phyloP scores from a whole-genome alignment of 2,797 vertebrate species.

The Gymnoscopelus microlampas region DNA sequence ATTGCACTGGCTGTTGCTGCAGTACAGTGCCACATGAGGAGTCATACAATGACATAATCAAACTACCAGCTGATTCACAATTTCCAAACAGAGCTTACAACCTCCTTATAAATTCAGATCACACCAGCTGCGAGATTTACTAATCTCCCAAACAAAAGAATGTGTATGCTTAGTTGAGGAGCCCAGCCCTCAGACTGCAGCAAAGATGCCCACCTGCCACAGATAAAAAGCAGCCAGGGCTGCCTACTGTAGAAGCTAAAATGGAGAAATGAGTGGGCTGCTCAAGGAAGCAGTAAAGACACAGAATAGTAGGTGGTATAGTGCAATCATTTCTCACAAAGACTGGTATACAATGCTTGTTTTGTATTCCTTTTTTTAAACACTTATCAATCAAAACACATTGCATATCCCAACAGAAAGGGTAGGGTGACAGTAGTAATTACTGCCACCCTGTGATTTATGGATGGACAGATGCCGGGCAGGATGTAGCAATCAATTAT shows the following conservation, averaged over 20 bases:
- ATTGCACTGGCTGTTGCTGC: slow-evolving; percentile 63
- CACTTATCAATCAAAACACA: not conserved
- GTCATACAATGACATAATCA: slow-evolving; percentile 43
- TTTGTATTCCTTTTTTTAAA: not conserved
- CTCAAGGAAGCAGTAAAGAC: slow-evolving; percentile 57
- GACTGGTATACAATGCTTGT: slow-evolving; percentile 7
- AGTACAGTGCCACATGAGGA: slow-evolving; percentile 57
- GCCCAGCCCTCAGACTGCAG: slow-evolving; percentile 75
- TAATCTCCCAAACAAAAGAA: slow-evolving; percentile 73
- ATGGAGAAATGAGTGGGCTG: slow-evolving; percentile 75
- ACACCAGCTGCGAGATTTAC: slow-evolving; percentile 38
- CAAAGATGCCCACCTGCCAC: slow-evolving; percentile 77
- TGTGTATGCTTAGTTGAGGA: slow-evolving; percentile 49
- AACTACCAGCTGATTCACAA: slow-evolving; percentile 59
- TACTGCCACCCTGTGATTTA: slow-evolving; percentile 34
- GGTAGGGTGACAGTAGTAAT: slow-evolving; percentile 1
- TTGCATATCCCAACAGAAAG: not conserved
- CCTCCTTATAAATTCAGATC: slow-evolving; percentile 47
- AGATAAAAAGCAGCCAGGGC: slow-evolving; percentile 50
- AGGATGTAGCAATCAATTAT: slow-evolving; percentile 67
- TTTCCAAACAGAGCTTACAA: slow-evolving; percentile 37
- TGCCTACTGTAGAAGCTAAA: slow-evolving; percentile 54
- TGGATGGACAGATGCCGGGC: slow-evolving; percentile 52
- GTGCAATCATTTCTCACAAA: slow-evolving; percentile 42
- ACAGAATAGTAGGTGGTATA: slow-evolving; percentile 28